Base-by-base conservation (phyloP, 2,797 vertebrate species). In the Muraenolepis orangiensis region DNA sequence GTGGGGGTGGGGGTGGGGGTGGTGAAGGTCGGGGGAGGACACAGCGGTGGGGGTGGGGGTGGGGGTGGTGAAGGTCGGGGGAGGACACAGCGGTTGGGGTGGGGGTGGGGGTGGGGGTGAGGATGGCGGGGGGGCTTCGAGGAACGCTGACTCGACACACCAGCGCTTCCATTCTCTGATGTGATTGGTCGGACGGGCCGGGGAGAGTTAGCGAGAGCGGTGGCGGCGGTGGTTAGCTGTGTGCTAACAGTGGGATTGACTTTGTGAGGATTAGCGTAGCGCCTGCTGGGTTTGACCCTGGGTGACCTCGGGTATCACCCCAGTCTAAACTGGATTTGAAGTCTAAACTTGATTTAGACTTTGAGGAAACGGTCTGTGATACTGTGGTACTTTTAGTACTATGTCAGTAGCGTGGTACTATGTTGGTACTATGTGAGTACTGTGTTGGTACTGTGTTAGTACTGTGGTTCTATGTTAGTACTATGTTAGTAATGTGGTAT, bases 81-180 rank as follows among this genome's bases (percentile, higher is more conserved):
- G 69, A 36, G 51, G 51, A 57, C 51, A 23, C 32, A 3, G 8
- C 51, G 23, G 51, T 3, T 6, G n/a, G 51, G 51, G 51, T 6
- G 42, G 6, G 42, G 16, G 42, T 2, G 40, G 40, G 40, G 12
- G 40, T 13, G n/a, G n/a, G n/a, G n/a, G n/a, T n/a, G n/a, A 34
- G 3, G 32, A 8, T 34, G 32, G 32, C 20, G 51, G 20, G 51
- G 51, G 51, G 51, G 51, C 13, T 36, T 10, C 57, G 26, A 70
- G 51, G 69, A 42, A 20, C 79, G 86, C 88, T 87, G 87, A 90
- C 76, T 72, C 13, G 70, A 76, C 66, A 6, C 57, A 68, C 42
- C 71, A 5, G 72, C 16, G 23, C 51, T 57, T 57, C n/a, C 51
- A n/a, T 16, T 6, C 51, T 57, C 8, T 23, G 51, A 23, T 57